These are phyloP conservation scores for Nudaria mundana DNA, from an alignment of 2,888 invertebrate species.

Conservation along the genomic window DNA sequence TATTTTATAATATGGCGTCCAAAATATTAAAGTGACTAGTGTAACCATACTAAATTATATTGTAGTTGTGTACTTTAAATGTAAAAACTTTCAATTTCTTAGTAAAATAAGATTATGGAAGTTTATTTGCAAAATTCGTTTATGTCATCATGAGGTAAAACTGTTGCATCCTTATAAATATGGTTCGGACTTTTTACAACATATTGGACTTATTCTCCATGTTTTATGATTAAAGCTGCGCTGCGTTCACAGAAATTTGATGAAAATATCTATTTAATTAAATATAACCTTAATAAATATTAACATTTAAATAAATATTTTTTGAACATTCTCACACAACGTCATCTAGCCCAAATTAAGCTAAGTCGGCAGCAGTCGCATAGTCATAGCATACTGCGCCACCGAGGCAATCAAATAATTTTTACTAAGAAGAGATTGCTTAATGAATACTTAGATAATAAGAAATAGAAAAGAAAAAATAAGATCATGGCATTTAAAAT, in stretches of 20 bases:
- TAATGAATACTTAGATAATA: too few relatives aligned
- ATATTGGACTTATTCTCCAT: conserved; percentile 6
- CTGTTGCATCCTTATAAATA: conserved; percentile 21
- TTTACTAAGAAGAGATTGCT: too few relatives aligned
- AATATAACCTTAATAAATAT: too few relatives aligned
- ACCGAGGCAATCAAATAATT: too few relatives aligned
- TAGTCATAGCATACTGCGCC: too few relatives aligned
- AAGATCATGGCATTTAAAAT: too few relatives aligned
- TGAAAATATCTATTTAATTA: neutral
- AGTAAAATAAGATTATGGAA: conserved; percentile 51
- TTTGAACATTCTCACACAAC: too few relatives aligned
- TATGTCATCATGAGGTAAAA: conserved; percentile 43
- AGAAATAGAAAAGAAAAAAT: too few relatives aligned
- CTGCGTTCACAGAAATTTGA: neutral
- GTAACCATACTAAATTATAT: conserved; percentile 40
- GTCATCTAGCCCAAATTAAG: too few relatives aligned
- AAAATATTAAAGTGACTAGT: conserved; percentile 61
- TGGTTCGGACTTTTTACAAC: conserved; percentile 15
- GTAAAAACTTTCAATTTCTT: conserved; percentile 46
- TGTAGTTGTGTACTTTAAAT: conserved; percentile 16
- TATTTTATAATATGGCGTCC: conserved; percentile 51
- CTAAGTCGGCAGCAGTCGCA: too few relatives aligned
- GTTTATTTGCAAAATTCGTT: conserved; percentile 31
- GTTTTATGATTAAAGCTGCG: neutral
- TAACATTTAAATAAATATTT: too few relatives aligned